Base-by-base conservation (phyloP, 1,140 invertebrate species). In the Oreohelix idahoensis region DNA sequence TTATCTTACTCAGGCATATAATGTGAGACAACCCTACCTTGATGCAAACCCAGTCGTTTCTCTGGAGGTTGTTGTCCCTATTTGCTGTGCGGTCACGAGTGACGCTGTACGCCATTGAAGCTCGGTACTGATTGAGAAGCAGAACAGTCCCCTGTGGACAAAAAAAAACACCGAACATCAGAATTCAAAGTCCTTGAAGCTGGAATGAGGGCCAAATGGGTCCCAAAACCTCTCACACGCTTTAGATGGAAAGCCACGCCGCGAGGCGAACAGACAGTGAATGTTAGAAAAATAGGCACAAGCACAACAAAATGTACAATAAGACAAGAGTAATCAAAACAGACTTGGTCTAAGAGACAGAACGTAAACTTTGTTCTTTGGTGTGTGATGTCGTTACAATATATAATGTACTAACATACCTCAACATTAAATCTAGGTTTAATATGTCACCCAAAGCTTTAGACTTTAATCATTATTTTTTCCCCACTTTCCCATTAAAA, bases 121-220 rank as follows among this genome's bases (percentile, higher is more conserved):
- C 80, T 15, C 90, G 85, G 83, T 91, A 93, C 86, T 93, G 89
- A 82, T 94, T 93, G 87, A 93, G 87, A 13, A 89, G 81, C 38
- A 83, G 73, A 75, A 94, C 84, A 53, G 89, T 83, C 73, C 93
- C 93, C 93, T 94, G 92, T 70, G 87, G 87, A 84, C 35, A 42
- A 83, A 38, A 84, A 36, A 63, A 84, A 36, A 26, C 23, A 58
- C 1, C 11, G 36, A 2, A 29, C 5, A 23, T 66, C 29, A 66
- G 29, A 4, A 8, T 17, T 23, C n/a, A 32, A 0, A 32, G 29
- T 66, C 32, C 63, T 29, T 23, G 11, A 32, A 4, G 20, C 8
- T 29, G 1, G 63, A 17, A 23, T 8, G 8, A 32, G 63, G 63
- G 5, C 63, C 63, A 66, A 66, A 66, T 8, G 42, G 63, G 29